Percentiles rank a stretch among this genome's conserved stretches.
phyloP scores from a whole-genome alignment of 2,113 vertebrate species.

The Bos javanicus region DNA sequence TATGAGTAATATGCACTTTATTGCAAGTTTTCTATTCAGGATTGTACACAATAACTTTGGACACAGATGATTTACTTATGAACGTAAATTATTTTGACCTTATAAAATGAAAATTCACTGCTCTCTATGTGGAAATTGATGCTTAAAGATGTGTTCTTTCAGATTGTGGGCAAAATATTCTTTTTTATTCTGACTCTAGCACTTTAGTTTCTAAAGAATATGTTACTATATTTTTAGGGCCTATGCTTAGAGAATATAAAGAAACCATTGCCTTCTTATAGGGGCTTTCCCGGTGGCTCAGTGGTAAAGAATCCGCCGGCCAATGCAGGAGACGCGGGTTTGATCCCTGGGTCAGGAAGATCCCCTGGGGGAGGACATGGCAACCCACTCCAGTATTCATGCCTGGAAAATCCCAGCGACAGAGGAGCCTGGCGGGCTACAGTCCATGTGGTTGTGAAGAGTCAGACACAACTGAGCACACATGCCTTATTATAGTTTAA shows the following conservation, averaged over 20 bases:
- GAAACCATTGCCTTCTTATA: background rate
- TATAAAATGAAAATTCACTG: background rate
- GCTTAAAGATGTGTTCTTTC: background rate
- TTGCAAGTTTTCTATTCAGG: background rate
- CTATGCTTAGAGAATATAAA: background rate
- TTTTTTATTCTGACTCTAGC: background rate
- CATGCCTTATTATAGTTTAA: background rate
- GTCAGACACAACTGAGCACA: background rate
- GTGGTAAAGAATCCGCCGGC: background rate
- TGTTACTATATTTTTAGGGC: background rate
- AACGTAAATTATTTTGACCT: background rate
- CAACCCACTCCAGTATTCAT: background rate
- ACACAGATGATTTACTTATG: background rate
- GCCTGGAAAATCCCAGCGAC: background rate
- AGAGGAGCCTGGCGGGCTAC: background rate
- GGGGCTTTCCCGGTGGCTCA: background rate
- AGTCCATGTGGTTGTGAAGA: background rate
- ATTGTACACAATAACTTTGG: background rate
- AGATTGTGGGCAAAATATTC: background rate
- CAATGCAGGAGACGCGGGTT: background rate
- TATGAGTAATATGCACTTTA: background rate
- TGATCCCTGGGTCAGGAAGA: background rate
- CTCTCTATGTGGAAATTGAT: background rate
- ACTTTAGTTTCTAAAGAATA: background rate
- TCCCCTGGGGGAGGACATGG: background rate